phyloP scores from a whole-genome alignment of 2,113 vertebrate genomes.

The Aspidoscelis tigris region DNA sequence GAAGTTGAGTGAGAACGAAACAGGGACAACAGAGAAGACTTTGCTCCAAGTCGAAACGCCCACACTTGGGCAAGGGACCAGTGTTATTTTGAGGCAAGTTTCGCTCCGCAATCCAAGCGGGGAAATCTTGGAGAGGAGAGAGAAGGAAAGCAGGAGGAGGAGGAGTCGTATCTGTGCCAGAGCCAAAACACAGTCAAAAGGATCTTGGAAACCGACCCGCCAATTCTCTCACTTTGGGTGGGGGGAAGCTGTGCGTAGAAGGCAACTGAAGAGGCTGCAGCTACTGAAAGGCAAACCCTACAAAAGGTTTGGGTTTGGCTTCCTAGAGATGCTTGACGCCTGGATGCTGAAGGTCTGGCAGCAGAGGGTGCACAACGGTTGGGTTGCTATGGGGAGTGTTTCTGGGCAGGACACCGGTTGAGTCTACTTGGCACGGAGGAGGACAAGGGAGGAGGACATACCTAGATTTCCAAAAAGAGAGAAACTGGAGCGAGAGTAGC shows the following conservation, averaged over 20 bases:
- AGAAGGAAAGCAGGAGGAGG: slow-evolving; percentile 19
- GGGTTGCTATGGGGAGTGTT: neutral
- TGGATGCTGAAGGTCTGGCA: too few species aligned
- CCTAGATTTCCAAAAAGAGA: neutral
- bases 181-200: neutral
- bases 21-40: neutral
- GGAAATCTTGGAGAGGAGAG: neutral
- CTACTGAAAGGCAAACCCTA: neutral
- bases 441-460: neutral
- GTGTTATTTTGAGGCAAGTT: slow-evolving; percentile 60
- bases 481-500: neutral
- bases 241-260: neutral
- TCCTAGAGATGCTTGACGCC: neutral
- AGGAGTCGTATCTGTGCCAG: too few species aligned
- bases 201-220: neutral
- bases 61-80: slow-evolving; percentile 55
- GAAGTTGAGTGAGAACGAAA: neutral
- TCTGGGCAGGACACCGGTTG: neutral
- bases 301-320: neutral
- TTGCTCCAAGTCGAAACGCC: slow-evolving; percentile 5
- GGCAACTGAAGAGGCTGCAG: neutral
- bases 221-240: neutral
- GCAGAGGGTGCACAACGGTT: neutral
- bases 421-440: too few species aligned
- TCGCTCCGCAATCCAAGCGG: slow-evolving; percentile 34